A percentile compares a stretch with the other conserved stretches of the same genome.
Evolutionary conservation across 2,113 vertebrate genomes (phyloP).

Genomic region (Scalopus aquaticus): DNA sequence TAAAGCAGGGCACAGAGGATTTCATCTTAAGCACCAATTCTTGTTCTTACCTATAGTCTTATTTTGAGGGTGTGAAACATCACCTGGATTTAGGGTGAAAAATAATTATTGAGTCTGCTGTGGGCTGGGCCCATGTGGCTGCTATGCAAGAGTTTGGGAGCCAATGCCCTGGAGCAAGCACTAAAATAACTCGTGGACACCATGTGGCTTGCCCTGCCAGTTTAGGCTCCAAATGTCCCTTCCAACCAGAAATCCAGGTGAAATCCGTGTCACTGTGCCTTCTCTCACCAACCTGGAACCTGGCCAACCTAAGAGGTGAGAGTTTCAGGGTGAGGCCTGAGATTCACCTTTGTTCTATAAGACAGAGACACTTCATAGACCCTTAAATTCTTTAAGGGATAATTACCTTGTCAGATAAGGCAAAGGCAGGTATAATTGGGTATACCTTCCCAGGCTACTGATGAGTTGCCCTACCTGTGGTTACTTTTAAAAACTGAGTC

Average conservation of each 20-base stretch:
- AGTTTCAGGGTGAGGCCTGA: not conserved
- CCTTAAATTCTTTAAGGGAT: not conserved
- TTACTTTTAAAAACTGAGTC: constrained; percentile 52
- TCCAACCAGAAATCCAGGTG: not conserved
- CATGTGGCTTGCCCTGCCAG: not conserved
- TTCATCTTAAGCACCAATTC: not conserved
- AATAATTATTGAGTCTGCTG: not conserved
- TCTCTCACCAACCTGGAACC: not conserved
- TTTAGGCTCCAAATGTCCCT: not conserved
- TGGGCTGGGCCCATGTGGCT: not conserved
- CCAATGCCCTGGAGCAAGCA: not conserved
- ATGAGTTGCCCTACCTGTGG: not conserved
- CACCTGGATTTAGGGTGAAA: not conserved
- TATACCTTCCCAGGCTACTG: not conserved
- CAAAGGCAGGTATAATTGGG: not conserved
- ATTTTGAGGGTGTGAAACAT: no score
- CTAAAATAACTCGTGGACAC: not conserved
- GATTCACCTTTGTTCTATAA: constrained; percentile 5
- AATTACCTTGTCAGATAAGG: constrained; percentile 9
- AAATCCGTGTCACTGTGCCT: not conserved
- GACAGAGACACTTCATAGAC: not conserved
- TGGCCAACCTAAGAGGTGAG: not conserved
- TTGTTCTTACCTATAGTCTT: not conserved
- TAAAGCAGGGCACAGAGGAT: not conserved
- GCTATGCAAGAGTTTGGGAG: not conserved